Evolutionary conservation across 2,888 invertebrate species (phyloP), one percentile per base, ranked within the genome.

Genomic region (Cosmorhoe ocellata): DNA sequence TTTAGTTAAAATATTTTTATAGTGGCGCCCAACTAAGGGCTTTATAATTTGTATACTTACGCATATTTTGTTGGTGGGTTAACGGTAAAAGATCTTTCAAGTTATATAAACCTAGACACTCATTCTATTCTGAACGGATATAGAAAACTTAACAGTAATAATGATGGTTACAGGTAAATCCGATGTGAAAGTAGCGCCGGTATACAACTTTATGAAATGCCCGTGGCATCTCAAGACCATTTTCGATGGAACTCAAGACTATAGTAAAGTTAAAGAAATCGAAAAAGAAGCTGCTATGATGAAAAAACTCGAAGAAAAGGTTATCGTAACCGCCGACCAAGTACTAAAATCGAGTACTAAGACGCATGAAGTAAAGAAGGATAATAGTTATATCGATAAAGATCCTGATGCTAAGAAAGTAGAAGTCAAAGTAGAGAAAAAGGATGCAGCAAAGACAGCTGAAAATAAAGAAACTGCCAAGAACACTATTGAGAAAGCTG

Each of bases 161-260:
- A 18, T 18, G 18, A 18, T 51, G 13, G 32, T 75, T 73, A 11
- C 75, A 87, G 88, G 85, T 57, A 62, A 66, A 1, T 69, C 77
- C n/a, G 71, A 63, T 40, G 71, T 83, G 1, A 69, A 54, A 0
- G 68, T 81, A 0, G 71, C 61, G 1, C 80, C 85, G 0, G 70
- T 67, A 48, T 85, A 85, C 61, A 76, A 69, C 52, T 86, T 81
- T 50, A 64, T 66, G 1, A 66, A 71, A 27, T 79, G 81, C 12
- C 87, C 87, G 0, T 45, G 64, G 0, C 74, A 74, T 34, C 62
- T 85, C 0, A 71, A 66, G 46, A 75, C 78, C 0, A 64, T 62
- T 7, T 84, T 67, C 18, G 56, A 62, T 28, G 60, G 61, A 11
- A 48, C 13, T 4, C 48, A 47, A 11, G 27, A 40, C 24, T 42